phyloP scores from a whole-genome alignment of 1,140 invertebrate genomes.

The Epicauta chinensis region DNA sequence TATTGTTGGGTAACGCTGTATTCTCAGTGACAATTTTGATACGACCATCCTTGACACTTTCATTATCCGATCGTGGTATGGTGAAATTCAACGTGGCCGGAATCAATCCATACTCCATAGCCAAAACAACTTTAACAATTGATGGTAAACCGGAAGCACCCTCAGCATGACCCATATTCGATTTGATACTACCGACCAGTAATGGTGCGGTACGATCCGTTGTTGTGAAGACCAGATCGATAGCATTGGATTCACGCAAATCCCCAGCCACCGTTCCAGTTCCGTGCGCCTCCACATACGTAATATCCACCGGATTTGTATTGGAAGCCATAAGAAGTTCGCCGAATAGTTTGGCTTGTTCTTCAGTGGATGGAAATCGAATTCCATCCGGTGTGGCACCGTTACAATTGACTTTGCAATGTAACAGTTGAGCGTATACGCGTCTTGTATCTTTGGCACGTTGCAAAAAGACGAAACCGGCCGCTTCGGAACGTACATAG shows the following conservation, averaged over 20 bases:
- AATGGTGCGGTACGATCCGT: slow-evolving; percentile 62
- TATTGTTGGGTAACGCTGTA: slow-evolving; percentile 50
- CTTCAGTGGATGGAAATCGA: slow-evolving; percentile 82
- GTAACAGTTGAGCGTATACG: slow-evolving; percentile 55
- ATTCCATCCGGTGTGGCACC: slow-evolving; percentile 74
- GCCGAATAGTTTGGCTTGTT: slow-evolving; percentile 70
- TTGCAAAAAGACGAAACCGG: slow-evolving; percentile 74
- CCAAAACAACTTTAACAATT: slow-evolving; percentile 71
- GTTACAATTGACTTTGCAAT: slow-evolving; percentile 72
- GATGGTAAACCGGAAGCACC: slow-evolving; percentile 82
- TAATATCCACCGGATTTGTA: slow-evolving; percentile 64
- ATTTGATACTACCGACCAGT: slow-evolving; percentile 84
- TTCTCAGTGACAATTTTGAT: slow-evolving; percentile 64
- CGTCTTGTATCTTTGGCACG: slow-evolving; percentile 70
- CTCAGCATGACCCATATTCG: slow-evolving; percentile 91
- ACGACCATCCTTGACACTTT: slow-evolving; percentile 61
- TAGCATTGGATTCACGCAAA: slow-evolving; percentile 79
- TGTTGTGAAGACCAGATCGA: slow-evolving; percentile 76
- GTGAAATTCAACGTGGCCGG: slow-evolving; percentile 76
- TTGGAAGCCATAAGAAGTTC: slow-evolving; percentile 79
- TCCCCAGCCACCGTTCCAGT: slow-evolving; percentile 76
- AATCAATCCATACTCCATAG: slow-evolving; percentile 66
- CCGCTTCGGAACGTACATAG: slow-evolving; percentile 70
- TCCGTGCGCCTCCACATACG: slow-evolving; percentile 88
- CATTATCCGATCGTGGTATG: slow-evolving; percentile 63